These are phyloP conservation scores for Caenorhabditis remanei DNA, from an alignment of 1,140 invertebrate species.

Conservation along the genomic window DNA sequence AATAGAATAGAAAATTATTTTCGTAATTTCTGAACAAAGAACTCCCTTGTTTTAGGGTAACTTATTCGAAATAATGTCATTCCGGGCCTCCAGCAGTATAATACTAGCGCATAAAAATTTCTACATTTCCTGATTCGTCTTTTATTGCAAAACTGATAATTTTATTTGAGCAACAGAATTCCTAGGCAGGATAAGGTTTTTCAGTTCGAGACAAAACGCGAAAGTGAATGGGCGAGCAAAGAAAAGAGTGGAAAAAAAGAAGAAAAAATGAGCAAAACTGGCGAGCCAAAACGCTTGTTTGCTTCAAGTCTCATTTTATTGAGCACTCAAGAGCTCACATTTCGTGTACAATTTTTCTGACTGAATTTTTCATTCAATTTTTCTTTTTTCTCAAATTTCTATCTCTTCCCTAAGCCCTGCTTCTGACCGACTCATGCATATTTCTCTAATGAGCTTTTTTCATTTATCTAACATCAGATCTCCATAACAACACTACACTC, in stretches of 20 bases:
- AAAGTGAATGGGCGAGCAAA: constrained; percentile 38
- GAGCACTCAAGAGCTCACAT: constrained; percentile 56
- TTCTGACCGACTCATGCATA: background rate
- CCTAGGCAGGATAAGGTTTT: background rate
- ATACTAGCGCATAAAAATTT: too few species aligned
- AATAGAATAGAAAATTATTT: too few species aligned
- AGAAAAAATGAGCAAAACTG: constrained; percentile 47
- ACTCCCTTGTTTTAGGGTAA: too few species aligned
- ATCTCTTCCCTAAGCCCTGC: background rate
- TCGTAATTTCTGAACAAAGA: too few species aligned
- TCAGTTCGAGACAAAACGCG: background rate
- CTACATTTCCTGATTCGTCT: too few species aligned
- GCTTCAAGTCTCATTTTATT: constrained; percentile 56
- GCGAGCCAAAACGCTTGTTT: constrained; percentile 56
- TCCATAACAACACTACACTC: too few species aligned
- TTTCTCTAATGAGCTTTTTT: too few species aligned
- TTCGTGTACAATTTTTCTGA: constrained; percentile 54
- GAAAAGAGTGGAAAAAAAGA: constrained; percentile 56
- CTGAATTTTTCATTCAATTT: constrained; percentile 51
- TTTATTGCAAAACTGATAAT: too few species aligned
- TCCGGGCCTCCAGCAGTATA: too few species aligned
- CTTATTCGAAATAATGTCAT: too few species aligned
- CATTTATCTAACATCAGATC: too few species aligned
- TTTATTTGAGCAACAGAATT: too few species aligned
- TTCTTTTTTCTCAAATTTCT: background rate